phyloP scores from a whole-genome alignment of 2,888 invertebrate genomes.

The Rhagonycha lutea region DNA sequence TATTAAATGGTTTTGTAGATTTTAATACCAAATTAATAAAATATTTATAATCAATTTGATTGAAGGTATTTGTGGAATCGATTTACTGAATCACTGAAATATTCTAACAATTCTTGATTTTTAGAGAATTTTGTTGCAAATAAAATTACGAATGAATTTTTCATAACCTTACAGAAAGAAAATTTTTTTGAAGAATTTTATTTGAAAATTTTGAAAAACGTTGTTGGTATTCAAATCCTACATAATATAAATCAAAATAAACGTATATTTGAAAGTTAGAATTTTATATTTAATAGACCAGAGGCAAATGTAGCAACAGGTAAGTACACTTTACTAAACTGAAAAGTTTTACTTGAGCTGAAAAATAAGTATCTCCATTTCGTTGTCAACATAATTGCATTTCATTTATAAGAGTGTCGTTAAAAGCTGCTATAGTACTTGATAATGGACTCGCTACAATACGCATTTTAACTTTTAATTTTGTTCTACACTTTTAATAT shows the following conservation, averaged over 20 bases:
- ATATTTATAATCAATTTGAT: neutral
- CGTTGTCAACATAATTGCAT: conserved; percentile 20
- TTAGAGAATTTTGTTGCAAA: neutral
- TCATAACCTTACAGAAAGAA: neutral
- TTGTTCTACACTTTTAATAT: neutral
- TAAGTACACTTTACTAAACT: neutral
- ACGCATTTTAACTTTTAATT: conserved; percentile 2
- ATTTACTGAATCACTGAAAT: neutral
- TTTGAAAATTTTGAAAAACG: neutral
- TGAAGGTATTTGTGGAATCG: neutral
- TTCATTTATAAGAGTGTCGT: conserved; percentile 7
- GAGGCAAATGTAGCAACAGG: conserved; percentile 12
- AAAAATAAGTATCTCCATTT: conserved; percentile 3
- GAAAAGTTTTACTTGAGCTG: neutral
- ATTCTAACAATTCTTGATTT: neutral
- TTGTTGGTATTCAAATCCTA: neutral
- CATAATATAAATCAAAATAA: neutral
- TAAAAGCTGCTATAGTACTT: conserved; percentile 14
- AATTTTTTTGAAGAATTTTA: neutral
- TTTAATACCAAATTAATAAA: neutral
- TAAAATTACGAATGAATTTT: neutral
- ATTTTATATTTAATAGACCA: neutral
- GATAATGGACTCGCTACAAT: conserved; percentile 12
- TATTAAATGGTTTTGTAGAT: neutral
- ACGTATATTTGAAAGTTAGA: neutral